These are phyloP conservation scores for Sminthurides aquaticus DNA, from an alignment of 2,888 invertebrate species.

Conservation along the genomic window DNA sequence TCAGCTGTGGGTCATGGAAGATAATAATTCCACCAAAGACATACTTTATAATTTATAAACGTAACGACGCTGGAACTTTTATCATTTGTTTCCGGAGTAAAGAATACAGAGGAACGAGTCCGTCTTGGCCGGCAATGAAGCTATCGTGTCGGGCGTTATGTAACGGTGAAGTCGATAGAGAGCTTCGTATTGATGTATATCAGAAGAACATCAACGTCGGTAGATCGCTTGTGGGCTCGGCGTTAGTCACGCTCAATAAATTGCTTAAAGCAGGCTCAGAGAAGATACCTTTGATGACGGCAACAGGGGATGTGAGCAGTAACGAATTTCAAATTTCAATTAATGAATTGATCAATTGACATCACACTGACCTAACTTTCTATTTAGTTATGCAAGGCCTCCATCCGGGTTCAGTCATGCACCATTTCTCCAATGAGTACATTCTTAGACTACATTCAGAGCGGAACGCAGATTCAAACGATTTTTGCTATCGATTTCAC, in stretches of 20 bases:
- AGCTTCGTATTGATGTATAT: constrained; percentile 51
- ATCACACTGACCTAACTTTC: too few species aligned
- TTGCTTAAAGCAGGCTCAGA: constrained; percentile 41
- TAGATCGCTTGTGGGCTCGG: constrained; percentile 49
- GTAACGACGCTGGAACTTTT: constrained; percentile 47
- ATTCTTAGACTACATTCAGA: constrained; percentile 55
- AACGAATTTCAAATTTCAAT: too few species aligned
- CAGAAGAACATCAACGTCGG: constrained; percentile 48
- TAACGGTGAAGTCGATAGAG: constrained; percentile 52
- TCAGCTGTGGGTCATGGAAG: constrained; percentile 23
- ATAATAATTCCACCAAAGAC: constrained; percentile 32
- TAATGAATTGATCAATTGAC: too few species aligned
- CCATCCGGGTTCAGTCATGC: constrained; percentile 8
- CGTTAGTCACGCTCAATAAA: constrained; percentile 48
- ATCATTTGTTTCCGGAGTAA: constrained; percentile 52
- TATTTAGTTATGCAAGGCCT: constrained; percentile 2
- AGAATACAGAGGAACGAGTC: constrained; percentile 50
- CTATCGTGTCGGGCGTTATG: constrained; percentile 50
- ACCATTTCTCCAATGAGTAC: constrained; percentile 45
- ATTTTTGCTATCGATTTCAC: constrained; percentile 51
- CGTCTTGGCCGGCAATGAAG: constrained; percentile 52
- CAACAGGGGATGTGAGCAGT: constrained; percentile 7
- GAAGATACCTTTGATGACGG: background rate
- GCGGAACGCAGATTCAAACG: constrained; percentile 51
- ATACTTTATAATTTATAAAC: constrained; percentile 45